Base-by-base conservation (phyloP, 2,113 vertebrate species). In the Gallinago jamesoni region DNA sequence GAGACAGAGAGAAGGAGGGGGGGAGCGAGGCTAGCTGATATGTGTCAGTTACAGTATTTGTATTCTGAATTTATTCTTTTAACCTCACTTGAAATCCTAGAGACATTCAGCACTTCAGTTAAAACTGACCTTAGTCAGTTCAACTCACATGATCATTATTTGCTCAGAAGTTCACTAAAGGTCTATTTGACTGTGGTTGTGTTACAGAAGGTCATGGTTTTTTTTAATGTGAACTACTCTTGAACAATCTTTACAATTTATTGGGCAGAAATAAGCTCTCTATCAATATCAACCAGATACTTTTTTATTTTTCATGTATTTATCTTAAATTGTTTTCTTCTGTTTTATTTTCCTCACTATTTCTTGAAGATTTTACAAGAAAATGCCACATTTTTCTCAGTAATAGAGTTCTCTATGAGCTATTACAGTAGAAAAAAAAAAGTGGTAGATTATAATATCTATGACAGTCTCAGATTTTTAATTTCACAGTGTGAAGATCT, bases 111-210 rank as follows among this genome's bases (percentile, higher is more conserved):
- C 68, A 21, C 78, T 96, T 95, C 70, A 73, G 48, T 94, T 63
- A 88, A 93, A 97, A 84, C 25, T 84, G 35, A 92, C 83, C 91
- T 45, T 31, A 76, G 70, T 89, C 78, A 47, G 60, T 93, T 94
- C 87, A 87, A 94, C 24, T 85, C 56, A 86, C 41, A 66, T 74
- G 57, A 64, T 72, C 72, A 91, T 96, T 97, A 87, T 87, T 94
- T 96, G 56, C 62, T 90, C 62, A 97, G 52, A 66, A 93, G 76
- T 87, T 97, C 50, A 89, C 28, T 24, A 53, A 70, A 96, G 89
- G 43, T 91, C 59, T 89, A 3, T 73, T 68, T 92, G 68, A 88
- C 67, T 63, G 60, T 89, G 27, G 28, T 64, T 87, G 8, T 41
- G 60, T 60, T 87, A 82, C 31, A 87, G 31, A 50, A 83, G 70